Evolutionary conservation across 2,797 vertebrate species (phyloP).

Genomic region (Kryptopterus vitreolus): DNA sequence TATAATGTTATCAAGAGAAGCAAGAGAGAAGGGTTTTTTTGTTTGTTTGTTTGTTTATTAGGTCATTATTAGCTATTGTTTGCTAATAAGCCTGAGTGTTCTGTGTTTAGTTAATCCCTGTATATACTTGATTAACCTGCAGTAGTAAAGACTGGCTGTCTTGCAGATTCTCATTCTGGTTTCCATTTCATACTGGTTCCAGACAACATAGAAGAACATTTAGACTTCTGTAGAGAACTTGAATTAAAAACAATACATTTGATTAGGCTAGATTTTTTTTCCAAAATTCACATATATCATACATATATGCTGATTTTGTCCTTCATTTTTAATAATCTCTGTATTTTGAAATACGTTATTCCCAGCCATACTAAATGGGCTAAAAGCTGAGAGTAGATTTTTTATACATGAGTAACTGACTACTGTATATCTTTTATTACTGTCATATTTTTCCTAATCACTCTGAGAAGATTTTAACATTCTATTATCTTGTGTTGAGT

Average conservation of each 20-base stretch:
- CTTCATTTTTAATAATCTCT: background rate
- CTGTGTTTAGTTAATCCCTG: background rate
- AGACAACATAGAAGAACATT: background rate
- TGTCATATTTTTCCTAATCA: constrained; percentile 71
- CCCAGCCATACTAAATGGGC: constrained; percentile 29
- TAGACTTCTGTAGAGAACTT: background rate
- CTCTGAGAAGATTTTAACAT: constrained; percentile 68
- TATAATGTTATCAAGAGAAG: background rate
- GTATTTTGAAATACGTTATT: constrained; percentile 24
- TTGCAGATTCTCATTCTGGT: background rate
- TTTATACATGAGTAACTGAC: constrained; percentile 66
- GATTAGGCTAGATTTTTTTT: background rate
- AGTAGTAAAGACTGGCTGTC: background rate
- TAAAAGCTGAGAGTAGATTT: constrained; percentile 46
- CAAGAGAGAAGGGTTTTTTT: background rate
- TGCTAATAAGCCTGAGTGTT: too few relatives aligned
- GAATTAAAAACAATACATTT: background rate
- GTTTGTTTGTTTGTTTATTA: background rate
- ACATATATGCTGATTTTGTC: background rate
- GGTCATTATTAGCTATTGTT: background rate
- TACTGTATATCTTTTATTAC: constrained; percentile 67
- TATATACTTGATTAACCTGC: background rate
- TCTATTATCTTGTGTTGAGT: constrained; percentile 67
- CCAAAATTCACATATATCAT: too few relatives aligned
- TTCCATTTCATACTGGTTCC: background rate